Evolutionary conservation across 2,797 vertebrate species (phyloP), one percentile per base, ranked within the genome.

Genomic region (Tympanoctomys barrerae): DNA sequence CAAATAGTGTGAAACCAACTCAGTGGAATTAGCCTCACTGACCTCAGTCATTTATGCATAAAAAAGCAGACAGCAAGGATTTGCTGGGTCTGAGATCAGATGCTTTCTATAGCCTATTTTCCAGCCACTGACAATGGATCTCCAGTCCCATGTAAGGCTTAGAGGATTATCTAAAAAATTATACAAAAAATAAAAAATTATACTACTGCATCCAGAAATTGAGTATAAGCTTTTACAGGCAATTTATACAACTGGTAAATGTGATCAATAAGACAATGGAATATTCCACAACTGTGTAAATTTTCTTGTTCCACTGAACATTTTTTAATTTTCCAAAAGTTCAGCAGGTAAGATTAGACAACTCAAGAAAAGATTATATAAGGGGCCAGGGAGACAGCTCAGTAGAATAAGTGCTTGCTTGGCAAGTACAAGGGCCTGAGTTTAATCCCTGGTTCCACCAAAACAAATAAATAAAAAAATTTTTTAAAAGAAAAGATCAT

Each of bases 241-340:
- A 79, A 90, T 59, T 83, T 42, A 80, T 84, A 36, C 33, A 87
- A 84, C 2, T 68, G 86, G 9, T 87, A 64, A 91, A 26, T 91
- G 26, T 46, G 19, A 86, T 77, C 80, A 78, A 59, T 70, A 77
- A 71, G 54, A 87, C 73, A 91, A 93, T 22, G 33, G 92, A 95
- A 80, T 33, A 90, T 0, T 89, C 16, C 64, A 77, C 14, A 87
- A 93, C 21, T 79, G 33, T 66, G 2, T 28, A 89, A 68, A 6
- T 97, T 93, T 88, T 84, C 42, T 80, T n/a, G 8, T 70, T n/a
- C 33, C 21, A 81, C 31, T 75, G 33, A 93, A 92, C 42, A 70
- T 12, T 26, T 61, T 79, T 46, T 52, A 61, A 66, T 70, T 77
- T 89, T 52, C 3, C 24, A 66, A 46, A 90, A 91, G 84, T 94